Evolutionary conservation across 2,888 invertebrate species (phyloP), one percentile per base, ranked within the genome.

Genomic region (Cheilosia vernalis): DNA sequence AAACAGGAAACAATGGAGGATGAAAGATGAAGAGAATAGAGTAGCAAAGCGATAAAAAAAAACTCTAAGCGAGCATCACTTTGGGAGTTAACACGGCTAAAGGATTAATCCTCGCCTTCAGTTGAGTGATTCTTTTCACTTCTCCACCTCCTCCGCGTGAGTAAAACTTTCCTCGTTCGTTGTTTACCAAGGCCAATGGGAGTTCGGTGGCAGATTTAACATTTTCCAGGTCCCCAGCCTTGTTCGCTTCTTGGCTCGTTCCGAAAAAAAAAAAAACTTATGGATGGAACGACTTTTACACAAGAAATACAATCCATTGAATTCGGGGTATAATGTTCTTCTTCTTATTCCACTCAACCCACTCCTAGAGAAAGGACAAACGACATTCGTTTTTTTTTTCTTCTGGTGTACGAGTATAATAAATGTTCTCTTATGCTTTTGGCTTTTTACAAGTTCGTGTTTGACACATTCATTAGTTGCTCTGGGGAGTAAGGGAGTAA

Each of bases 31-130:
- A 47, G 51, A 66, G 67, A 58, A 40, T 37, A 64, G 7, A 24
- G 37, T 17, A 40, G n/a, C 30, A 51, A 51, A 30, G 21, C 4
- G 19, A 33, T 19, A 37, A 42, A 61, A 81, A 73, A 78, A 69
- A 74, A 33, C 42, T 74, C 40, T 66, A 80, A 80, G 69, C 84
- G 74, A 76, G 53, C 70, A 80, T 70, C 80, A 66, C 70, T 80
- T 64, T 56, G 64, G 84, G 80, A 74, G 74, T 76, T 84, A 74
- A 84, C 84, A 80, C 69, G 69, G 58, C 80, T 80, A 84, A 84
- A 74, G 80, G 74, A 84, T 84, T 84, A 84, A 84, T 84, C 80
- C 80, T 55, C 80, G 84, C 79, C 74, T 74, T 49, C 84, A 70
- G 64, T 76, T 80, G 80, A 80, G 74, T 80, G 84, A 84, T 84